A percentile compares a stretch with the other conserved stretches of the same genome.
These are phyloP conservation scores for Epirrhoe alternata DNA, from an alignment of 2,888 invertebrate genomes.

Conservation along the genomic window DNA sequence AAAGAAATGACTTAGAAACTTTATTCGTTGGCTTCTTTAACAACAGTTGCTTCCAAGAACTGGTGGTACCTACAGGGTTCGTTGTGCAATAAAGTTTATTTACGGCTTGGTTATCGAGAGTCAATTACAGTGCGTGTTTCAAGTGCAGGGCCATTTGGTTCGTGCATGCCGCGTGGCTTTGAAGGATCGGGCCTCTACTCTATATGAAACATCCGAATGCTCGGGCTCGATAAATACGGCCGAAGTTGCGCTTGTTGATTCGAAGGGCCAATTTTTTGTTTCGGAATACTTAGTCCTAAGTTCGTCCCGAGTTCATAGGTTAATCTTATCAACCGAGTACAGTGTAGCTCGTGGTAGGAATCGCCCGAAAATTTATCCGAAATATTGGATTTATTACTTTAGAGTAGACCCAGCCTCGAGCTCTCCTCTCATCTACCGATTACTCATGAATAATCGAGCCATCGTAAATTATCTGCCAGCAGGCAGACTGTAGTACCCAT, in stretches of 20 bases:
- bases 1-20: not conserved
- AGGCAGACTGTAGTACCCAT: not conserved
- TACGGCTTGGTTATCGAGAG: conserved; percentile 51
- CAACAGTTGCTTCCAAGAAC: conserved; percentile 10
- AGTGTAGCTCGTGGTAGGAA: no score
- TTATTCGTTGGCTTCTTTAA: conserved; percentile 7
- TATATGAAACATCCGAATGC: no score
- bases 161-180: conserved; percentile 45
- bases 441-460: conserved; percentile 15
- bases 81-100: conserved; percentile 46
- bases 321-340: no score
- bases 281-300: no score
- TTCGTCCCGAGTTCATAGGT: no score
- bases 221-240: no score
- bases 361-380: no score
- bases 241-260: no score
- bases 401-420: conserved; percentile 25
- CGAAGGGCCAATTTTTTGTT: no score
- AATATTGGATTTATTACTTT: no score
- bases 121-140: conserved; percentile 54
- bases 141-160: conserved; percentile 60
- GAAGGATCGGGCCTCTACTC: conserved; percentile 24
- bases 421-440: conserved; percentile 37
- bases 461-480: conserved; percentile 12
- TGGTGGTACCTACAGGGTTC: conserved; percentile 11